phyloP scores from a whole-genome alignment of 2,797 vertebrate genomes.

The Tinamus major region DNA sequence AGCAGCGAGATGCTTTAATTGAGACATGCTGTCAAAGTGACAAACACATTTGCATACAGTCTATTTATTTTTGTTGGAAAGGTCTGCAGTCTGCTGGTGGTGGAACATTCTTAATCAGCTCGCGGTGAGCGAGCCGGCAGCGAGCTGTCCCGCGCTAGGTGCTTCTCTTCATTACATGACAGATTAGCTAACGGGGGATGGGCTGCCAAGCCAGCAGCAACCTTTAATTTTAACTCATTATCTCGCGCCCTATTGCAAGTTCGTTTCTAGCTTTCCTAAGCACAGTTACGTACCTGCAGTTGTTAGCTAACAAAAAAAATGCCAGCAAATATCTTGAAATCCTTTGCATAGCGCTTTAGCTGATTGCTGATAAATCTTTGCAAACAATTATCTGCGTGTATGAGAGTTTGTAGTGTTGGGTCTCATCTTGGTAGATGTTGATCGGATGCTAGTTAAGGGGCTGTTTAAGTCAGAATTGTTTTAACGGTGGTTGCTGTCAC shows the following conservation, averaged over 20 bases:
- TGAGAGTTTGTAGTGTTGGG: not conserved
- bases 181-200: constrained; percentile 83
- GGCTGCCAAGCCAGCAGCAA: constrained; percentile 67
- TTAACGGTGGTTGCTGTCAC: not conserved
- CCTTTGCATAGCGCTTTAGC: not conserved
- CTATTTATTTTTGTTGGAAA: constrained; percentile 88
- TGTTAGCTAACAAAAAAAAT: constrained; percentile 7
- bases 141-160: constrained; percentile 79
- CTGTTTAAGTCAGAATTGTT: not conserved
- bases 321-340: not conserved
- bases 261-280: constrained; percentile 25
- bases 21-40: constrained; percentile 98
- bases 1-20: constrained; percentile 89
- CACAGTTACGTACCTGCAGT: constrained; percentile 9
- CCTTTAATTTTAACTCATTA: constrained; percentile 82
- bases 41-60: constrained; percentile 96
- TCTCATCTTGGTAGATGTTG: not conserved
- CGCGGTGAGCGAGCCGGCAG: constrained; percentile 84
- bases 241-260: constrained; percentile 62
- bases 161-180: constrained; percentile 84
- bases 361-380: not conserved
- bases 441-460: not conserved
- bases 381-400: not conserved
- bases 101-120: constrained; percentile 93
- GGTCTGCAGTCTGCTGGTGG: constrained; percentile 85